Base-by-base conservation (phyloP, 2,113 vertebrate species). In the Speoplatyrhinus poulsoni region DNA sequence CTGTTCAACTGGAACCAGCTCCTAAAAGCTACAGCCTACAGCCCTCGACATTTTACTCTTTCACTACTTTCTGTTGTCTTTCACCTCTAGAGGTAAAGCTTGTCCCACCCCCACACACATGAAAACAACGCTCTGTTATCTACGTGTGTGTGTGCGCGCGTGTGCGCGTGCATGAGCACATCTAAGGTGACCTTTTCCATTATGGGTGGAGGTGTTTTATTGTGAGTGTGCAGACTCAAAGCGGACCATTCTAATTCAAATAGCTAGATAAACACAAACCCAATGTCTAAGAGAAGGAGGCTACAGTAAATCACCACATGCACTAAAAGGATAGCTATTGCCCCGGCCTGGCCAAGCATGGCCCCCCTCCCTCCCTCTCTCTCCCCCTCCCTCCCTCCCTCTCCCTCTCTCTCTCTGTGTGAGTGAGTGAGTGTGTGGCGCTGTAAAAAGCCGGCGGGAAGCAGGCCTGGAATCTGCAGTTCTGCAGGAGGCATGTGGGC, bases 401-500 rank as follows among this genome's bases (percentile, higher is more conserved):
- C 50, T 73, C 49, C 72, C 19, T 19, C 19, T 19, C 19, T 19
- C 19, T 19, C 19, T 19, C 19, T 19, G 19, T 1, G 26, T 3
- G 26, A 2, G 26, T 26, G 26, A 26, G 69, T 85, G 76, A 26
- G 69, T 85, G 76, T 82, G 71, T 69, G 62, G 60, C 64, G 75
- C 15, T 65, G 52, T 62, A 59, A 75, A 75, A 33, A 62, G 67
- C 41, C 72, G 32, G 36, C 72, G 59, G 46, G 41, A 16, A 33
- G 67, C 58, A 71, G 72, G 54, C 36, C 48, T 65, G 76, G 79
- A 73, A 77, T 82, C 79, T 62, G 58, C 66, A 70, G 77, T 71
- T 60, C 71, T 73, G 72, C 58, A 69, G 80, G 80, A 84, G 81
- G 76, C 80, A 73, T 83, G 65, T 73, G 80, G 86, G 85, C 80